These are phyloP conservation scores for Chrysodeixis includens DNA, from an alignment of 2,888 invertebrate species.

Conservation along the genomic window DNA sequence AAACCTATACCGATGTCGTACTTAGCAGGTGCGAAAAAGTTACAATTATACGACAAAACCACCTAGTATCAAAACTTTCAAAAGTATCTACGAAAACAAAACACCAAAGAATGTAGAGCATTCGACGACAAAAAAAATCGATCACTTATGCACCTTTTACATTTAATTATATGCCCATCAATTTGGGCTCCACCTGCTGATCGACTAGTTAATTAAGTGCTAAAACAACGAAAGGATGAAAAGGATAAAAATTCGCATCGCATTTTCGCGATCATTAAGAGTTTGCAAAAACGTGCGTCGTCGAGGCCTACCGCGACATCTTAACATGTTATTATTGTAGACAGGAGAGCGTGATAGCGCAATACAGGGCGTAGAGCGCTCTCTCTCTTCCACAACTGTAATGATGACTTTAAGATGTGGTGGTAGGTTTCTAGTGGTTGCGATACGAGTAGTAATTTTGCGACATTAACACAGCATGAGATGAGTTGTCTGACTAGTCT, in stretches of 20 bases:
- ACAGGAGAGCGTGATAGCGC: no score
- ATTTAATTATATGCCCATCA: slow-evolving; percentile 29
- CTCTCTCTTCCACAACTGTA: no score
- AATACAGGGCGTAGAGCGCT: no score
- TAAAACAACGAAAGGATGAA: slow-evolving; percentile 24
- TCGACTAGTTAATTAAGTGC: slow-evolving; percentile 42
- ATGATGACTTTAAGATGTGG: no score
- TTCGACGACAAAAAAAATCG: slow-evolving; percentile 9
- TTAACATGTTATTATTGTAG: no score
- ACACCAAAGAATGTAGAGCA: not conserved
- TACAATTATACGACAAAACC: not conserved
- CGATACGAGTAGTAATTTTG: slow-evolving; percentile 59
- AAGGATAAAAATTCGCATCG: slow-evolving; percentile 30
- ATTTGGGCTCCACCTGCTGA: slow-evolving; percentile 40
- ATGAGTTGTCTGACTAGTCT: slow-evolving; percentile 32
- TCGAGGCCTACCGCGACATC: no score
- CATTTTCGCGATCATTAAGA: slow-evolving; percentile 42
- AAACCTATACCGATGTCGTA: no score
- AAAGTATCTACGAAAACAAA: not conserved
- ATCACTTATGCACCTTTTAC: slow-evolving; percentile 31
- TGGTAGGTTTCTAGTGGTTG: no score
- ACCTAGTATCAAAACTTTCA: not conserved
- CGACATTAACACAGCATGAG: slow-evolving; percentile 57
- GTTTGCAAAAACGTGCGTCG: slow-evolving; percentile 43
- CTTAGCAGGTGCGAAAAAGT: no score